These are phyloP conservation scores for Zoanthus gigantus DNA, from an alignment of 92 coral and sea anemone species.

Conservation along the genomic window DNA sequence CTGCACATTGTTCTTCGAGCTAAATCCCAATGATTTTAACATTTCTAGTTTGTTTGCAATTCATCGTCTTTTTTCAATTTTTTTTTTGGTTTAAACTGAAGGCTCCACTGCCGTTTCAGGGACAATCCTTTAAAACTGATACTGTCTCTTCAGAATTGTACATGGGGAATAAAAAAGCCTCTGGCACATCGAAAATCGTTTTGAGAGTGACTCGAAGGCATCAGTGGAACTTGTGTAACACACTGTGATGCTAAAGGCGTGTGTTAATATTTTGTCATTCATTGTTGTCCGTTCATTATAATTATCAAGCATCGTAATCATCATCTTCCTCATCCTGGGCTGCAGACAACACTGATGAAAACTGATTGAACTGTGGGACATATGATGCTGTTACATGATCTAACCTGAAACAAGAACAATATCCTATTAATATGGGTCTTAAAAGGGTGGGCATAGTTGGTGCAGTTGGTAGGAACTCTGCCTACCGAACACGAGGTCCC, in stretches of 20 bases:
- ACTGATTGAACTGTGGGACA: constrained; percentile 36
- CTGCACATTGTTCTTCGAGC: neutral
- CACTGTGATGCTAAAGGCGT: neutral
- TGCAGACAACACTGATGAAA: constrained; percentile 20
- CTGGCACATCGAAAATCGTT: neutral
- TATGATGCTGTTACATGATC: constrained; percentile 17
- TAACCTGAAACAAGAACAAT: neutral
- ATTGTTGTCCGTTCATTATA: neutral
- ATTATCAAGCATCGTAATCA: constrained; percentile 25
- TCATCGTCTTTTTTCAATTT: neutral
- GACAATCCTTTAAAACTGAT: neutral
- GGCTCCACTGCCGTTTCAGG: neutral
- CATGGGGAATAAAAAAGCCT: neutral
- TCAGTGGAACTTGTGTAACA: neutral
- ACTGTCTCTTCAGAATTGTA: neutral
- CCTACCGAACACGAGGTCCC: no score
- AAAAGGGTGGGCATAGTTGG: no score
- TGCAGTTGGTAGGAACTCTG: no score
- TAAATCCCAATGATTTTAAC: neutral
- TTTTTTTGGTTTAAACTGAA: neutral
- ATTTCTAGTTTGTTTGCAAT: neutral
- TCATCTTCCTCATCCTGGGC: constrained; percentile 34
- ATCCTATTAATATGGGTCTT: neutral
- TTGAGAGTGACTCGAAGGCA: neutral
- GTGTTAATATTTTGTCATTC: neutral